A percentile compares a stretch with the other conserved stretches of the same genome.
These are phyloP conservation scores for Drosophila albomicans DNA, from an alignment of 1,140 invertebrate species.

Conservation along the genomic window DNA sequence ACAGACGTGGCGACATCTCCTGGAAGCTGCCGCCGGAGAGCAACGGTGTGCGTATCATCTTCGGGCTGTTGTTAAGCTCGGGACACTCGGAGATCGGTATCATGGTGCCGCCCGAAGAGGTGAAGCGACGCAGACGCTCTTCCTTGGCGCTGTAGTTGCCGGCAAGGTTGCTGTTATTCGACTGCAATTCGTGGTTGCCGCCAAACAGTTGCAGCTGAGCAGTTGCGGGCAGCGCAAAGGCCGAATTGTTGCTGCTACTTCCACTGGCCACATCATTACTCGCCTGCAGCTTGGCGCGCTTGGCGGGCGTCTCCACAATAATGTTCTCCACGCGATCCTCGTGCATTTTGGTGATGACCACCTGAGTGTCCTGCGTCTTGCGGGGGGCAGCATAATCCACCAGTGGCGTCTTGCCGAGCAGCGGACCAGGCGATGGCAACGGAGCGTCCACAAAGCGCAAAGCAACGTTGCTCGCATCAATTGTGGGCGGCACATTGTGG, in stretches of 20 bases:
- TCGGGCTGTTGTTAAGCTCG: conserved; percentile 78
- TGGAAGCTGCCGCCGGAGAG: conserved; percentile 81
- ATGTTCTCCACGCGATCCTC: conserved; percentile 64
- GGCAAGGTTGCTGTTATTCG: background rate
- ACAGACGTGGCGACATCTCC: conserved; percentile 70
- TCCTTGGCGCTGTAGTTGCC: conserved; percentile 55
- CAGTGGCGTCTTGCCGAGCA: conserved; percentile 91
- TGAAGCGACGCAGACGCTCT: conserved; percentile 71
- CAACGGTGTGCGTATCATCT: conserved; percentile 78
- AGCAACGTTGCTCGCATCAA: conserved; percentile 40
- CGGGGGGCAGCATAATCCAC: conserved; percentile 86
- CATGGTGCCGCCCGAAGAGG: conserved; percentile 80
- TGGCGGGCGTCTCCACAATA: conserved; percentile 35
- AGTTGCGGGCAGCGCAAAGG: conserved; percentile 28
- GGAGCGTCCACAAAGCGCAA: conserved; percentile 85
- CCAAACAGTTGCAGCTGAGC: conserved; percentile 33
- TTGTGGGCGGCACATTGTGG: conserved; percentile 29
- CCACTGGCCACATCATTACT: conserved; percentile 16
- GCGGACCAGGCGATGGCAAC: conserved; percentile 91
- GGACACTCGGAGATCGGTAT: conserved; percentile 79
- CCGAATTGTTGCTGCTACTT: conserved; percentile 14
- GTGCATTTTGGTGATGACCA: conserved; percentile 83
- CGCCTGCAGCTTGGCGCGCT: conserved; percentile 44
- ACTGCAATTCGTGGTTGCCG: conserved; percentile 11
- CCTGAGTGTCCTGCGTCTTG: conserved; percentile 68